Conservation (phyloP, 2,888 invertebrate genomes). For the Ochropacha duplaris region DNA sequence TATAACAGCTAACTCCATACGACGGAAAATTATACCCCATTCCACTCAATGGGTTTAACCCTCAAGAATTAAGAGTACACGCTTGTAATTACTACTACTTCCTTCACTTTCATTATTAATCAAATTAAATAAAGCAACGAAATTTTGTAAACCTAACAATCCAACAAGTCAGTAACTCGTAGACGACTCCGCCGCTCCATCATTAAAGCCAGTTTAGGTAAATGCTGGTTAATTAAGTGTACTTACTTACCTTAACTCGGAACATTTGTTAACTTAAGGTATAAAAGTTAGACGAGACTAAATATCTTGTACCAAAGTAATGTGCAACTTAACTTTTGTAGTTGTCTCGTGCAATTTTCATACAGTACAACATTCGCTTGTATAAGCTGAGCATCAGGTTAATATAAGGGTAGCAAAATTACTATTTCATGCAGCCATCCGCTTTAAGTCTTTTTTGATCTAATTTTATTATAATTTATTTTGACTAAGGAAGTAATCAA, state of each 20-base stretch:
- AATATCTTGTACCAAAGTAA: constrained; percentile 1
- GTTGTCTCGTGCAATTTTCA: neutral
- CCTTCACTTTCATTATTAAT: constrained; percentile 3
- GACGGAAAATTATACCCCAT: neutral
- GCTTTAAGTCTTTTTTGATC: too few species aligned
- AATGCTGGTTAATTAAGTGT: constrained; percentile 42
- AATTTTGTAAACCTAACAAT: constrained; percentile 15
- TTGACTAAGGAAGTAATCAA: too few species aligned
- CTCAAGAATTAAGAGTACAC: neutral
- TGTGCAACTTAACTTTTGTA: constrained; percentile 1
- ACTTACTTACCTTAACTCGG: constrained; percentile 33
- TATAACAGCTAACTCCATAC: neutral
- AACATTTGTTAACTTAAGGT: constrained; percentile 20
- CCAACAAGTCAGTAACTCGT: constrained; percentile 24
- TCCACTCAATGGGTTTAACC: neutral
- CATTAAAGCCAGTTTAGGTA: constrained; percentile 37
- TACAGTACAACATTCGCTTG: too few species aligned
- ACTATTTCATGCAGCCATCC: too few species aligned
- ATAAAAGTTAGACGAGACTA: constrained; percentile 18
- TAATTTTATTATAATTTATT: too few species aligned
- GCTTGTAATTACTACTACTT: neutral
- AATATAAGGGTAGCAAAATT: too few species aligned
- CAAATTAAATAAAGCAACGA: constrained; percentile 14
- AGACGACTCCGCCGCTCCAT: constrained; percentile 31
- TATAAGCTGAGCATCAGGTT: too few species aligned